Base-by-base conservation (phyloP, 2,888 invertebrate genomes). In the Pimpla rufipes region DNA sequence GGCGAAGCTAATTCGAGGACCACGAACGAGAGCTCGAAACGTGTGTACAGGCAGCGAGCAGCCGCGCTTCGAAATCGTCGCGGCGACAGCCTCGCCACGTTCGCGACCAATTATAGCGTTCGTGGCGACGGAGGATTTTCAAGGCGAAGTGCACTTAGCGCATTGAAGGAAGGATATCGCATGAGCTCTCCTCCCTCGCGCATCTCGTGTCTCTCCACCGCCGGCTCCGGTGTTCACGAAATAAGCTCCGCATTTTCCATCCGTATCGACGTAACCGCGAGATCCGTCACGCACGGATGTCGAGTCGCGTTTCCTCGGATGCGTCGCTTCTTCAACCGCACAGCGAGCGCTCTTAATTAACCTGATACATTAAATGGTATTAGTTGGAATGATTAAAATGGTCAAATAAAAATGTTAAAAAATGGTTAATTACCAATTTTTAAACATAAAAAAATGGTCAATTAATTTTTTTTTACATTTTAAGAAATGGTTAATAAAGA, bases 111-210 rank as follows among this genome's bases (percentile, higher is more conserved):
- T 79, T 83, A 79, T 79, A 73, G 3, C 29, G 29, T 67, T 55
- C 75, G 78, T 52, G 75, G 52, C 64, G 64, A 52, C 71, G 75
- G 75, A 64, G 75, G 10, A 79, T 83, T 76, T 83, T 79, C 71
- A 79, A 79, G 83, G 83, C 83, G 59, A 83, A 79, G 75, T 79
- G 75, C 83, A 79, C 83, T 79, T 83, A 68, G 71, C 79, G 83
- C 18, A 79, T 79, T 71, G 75, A 76, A 71, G 79, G 71, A 83
- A 83, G 47, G 64, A 82, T 75, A 83, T 76, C 70, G 75, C 55
- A 50, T 82, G 62, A 37, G 68, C 52, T 74, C 68, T 50, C 62
- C 45, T 68, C 62, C 68, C 62, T 57, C 23, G 18, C 55, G 70
- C 52, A 64, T 66, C 66, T 77, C 67, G 57, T 29, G 68, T 47